These are phyloP conservation scores for Megalops cyprinoides DNA, from an alignment of 2,797 vertebrate genomes.

Conservation along the genomic window DNA sequence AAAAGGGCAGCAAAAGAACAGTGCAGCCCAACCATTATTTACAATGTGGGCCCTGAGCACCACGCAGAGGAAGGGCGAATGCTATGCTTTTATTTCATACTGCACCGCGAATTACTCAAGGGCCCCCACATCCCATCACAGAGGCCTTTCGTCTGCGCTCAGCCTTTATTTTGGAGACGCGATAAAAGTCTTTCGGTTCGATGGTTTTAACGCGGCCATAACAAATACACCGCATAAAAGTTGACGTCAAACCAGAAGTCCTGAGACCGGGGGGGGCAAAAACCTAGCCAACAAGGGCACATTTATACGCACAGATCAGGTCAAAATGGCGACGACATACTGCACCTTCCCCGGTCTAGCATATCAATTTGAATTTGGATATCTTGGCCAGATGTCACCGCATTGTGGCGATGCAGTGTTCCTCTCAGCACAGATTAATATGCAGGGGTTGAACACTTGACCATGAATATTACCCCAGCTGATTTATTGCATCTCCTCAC, in stretches of 20 bases:
- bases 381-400: background rate
- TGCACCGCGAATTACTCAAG: background rate
- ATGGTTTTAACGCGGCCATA: background rate
- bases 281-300: background rate
- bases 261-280: background rate
- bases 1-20: background rate
- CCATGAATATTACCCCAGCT: background rate
- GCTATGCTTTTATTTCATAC: slow-evolving; percentile 14
- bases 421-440: background rate
- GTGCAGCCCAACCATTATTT: background rate
- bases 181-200: background rate
- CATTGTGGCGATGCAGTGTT: background rate
- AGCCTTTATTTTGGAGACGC: background rate
- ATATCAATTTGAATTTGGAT: slow-evolving; percentile 6
- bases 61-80: background rate
- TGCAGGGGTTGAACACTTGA: background rate
- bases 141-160: too few species aligned
- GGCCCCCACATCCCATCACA: background rate
- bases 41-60: background rate
- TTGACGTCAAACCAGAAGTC: background rate
- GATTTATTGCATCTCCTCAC: background rate
- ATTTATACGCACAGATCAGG: background rate
- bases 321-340: background rate
- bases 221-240: background rate
- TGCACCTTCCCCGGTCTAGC: background rate